Conservation (phyloP, 2,888 invertebrate species). For the Tyria jacobaeae region DNA sequence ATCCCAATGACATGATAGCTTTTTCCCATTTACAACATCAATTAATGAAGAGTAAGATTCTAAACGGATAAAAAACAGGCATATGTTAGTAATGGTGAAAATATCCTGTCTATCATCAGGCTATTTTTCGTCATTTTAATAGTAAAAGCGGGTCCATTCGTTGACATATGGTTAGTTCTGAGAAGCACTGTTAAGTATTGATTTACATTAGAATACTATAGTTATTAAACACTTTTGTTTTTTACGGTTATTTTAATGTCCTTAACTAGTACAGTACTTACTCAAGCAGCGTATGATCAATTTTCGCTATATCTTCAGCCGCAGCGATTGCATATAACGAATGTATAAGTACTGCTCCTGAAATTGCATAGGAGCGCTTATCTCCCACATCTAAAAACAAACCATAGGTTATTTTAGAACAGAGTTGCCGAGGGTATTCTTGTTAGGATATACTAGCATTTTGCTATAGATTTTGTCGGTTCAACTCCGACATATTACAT, state of each 20-base stretch:
- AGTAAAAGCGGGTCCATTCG: too few species aligned
- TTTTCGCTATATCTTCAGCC: conserved; percentile 9
- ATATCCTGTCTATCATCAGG: too few species aligned
- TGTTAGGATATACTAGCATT: too few species aligned
- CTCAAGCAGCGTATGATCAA: background rate
- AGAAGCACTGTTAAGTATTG: background rate
- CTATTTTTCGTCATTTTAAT: too few species aligned
- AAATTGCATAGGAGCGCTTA: conserved; percentile 5
- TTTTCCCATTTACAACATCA: too few species aligned
- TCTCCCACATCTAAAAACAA: conserved; percentile 6
- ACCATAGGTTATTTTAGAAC: background rate
- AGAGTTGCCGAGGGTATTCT: too few species aligned
- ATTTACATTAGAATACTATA: background rate
- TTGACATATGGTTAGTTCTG: background rate
- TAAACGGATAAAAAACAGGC: too few species aligned
- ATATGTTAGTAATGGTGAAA: too few species aligned
- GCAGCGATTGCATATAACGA: conserved; percentile 6
- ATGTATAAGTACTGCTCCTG: conserved; percentile 10
- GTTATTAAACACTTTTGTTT: background rate
- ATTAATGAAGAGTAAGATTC: too few species aligned
- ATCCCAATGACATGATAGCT: too few species aligned
- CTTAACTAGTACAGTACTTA: background rate
- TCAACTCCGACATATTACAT: too few species aligned
- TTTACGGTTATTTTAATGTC: background rate
- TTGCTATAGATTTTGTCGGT: too few species aligned